These are phyloP conservation scores for Calyptomena viridis DNA, from an alignment of 2,113 vertebrate species.

Conservation along the genomic window DNA sequence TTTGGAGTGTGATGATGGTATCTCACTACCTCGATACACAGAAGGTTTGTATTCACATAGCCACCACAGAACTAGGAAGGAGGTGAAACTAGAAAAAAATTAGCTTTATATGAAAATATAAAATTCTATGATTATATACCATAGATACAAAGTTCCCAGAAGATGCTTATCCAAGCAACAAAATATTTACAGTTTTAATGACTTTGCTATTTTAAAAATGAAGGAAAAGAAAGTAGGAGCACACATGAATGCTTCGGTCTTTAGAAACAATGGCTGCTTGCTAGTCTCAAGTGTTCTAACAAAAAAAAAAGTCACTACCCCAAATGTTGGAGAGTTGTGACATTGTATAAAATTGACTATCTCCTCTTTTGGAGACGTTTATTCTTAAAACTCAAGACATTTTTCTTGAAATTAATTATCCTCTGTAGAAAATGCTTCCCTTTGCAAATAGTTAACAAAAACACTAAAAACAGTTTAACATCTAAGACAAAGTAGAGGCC, in stretches of 20 bases:
- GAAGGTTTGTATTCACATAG: constrained; percentile 78
- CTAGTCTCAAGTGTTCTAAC: constrained; percentile 77
- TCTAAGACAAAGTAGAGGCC: constrained; percentile 79
- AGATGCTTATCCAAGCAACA: constrained; percentile 85
- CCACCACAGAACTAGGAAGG: constrained; percentile 79
- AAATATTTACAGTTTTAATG: constrained; percentile 86
- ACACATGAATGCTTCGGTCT: constrained; percentile 63
- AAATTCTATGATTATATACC: constrained; percentile 91
- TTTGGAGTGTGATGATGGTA: constrained; percentile 77
- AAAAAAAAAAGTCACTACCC: constrained; percentile 82
- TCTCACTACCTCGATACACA: constrained; percentile 79
- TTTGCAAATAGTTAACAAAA: constrained; percentile 85
- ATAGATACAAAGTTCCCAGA: constrained; percentile 89
- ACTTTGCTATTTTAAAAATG: constrained; percentile 77
- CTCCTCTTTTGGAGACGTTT: constrained; percentile 83
- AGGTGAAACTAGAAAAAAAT: constrained; percentile 88
- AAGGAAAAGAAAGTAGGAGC: constrained; percentile 72
- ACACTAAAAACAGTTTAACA: constrained; percentile 80
- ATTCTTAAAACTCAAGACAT: constrained; percentile 83
- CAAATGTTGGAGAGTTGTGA: constrained; percentile 91
- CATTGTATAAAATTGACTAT: constrained; percentile 80
- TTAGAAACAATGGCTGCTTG: constrained; percentile 78
- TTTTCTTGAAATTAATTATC: constrained; percentile 84
- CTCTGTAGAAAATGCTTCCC: constrained; percentile 83
- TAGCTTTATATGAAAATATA: constrained; percentile 92